Evolutionary conservation across 2,113 vertebrate species (phyloP), one percentile per base, ranked within the genome.

Genomic region (Cheirogaleus medius): DNA sequence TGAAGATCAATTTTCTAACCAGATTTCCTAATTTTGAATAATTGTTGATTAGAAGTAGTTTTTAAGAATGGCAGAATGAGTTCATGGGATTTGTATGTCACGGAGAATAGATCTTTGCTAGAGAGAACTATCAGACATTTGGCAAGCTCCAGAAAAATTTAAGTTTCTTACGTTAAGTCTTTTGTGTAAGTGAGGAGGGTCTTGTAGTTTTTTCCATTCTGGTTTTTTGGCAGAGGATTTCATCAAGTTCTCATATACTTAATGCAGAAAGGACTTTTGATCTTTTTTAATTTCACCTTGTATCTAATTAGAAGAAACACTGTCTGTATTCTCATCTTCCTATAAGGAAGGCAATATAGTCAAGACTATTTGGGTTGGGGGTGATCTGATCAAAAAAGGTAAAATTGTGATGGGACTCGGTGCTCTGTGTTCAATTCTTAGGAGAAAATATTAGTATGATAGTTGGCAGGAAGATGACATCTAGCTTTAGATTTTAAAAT

Each of bases 261-360:
- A 39, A 14, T 34, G 66, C 63, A 91, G 54, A 68, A 66, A 42
- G 58, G 71, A 39, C 39, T 42, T 25, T n/a, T 18, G 10, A 3
- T 78, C 9, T 32, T 39, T 77, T 37, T 27, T 7, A 42, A 25
- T 49, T 56, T 39, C 6, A 1, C 23, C 29, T 34, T 76, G 13
- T 15, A 5, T 34, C 68, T 54, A 21, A 42, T 39, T 32, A 47
- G 66, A 66, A 54, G 8, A 56, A 60, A 29, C 15, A 15, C 9
- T 1, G n/a, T 42, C n/a, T 58, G 3, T 17, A 1, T 66, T 49
- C 84, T 44, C 60, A 8, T 42, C 76, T 71, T 34, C 60, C 14
- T 0, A 0, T 8, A 27, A 13, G 34, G 23, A 11, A 3, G 42
- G 11, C 15, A 56, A 39, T 0, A 0, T 20, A 63, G 42, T 23